Evolutionary conservation across 2,888 invertebrate species (phyloP), one percentile per base, ranked within the genome.

Genomic region (Agrochola macilenta): DNA sequence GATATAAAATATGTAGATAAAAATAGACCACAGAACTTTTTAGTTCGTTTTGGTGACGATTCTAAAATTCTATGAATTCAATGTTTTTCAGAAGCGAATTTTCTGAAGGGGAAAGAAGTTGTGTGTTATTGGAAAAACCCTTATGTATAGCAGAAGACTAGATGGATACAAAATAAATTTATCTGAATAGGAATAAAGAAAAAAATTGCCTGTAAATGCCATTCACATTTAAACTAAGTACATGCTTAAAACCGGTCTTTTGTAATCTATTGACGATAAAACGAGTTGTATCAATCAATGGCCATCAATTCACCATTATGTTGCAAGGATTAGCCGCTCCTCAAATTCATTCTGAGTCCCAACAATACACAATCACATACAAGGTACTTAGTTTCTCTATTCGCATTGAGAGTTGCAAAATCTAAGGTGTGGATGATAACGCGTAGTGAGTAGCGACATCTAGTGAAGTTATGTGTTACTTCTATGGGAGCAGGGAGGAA

Each of bases 281-380:
- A 68, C 81, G 76, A 79, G 58, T 49, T 70, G 77, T 75, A 85
- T 75, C 80, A 65, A 79, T 81, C 80, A 83, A 87, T 83, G 71
- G 73, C 49, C n/a, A 61, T 46, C 61, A 73, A 75, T 78, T 77
- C 70, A 82, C 60, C 71, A 87, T 87, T 88, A 81, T 88, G 79
- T 79, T 74, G 79, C 70, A 78, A 82, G 88, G 88, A 85, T 88
- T 83, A 85, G 72, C 88, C 88, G 75, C 89, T 85, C 88, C 88
- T 89, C 73, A 76, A 68, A 68, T 86, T 87, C 79, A 88, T 87
- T 89, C 75, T 69, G 83, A 69, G 61, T 66, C 65, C 57, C 69
- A 69, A 88, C 89, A 89, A 88, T 86, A 64, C 60, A 84, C 81
- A 88, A 83, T 89, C 43, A 69, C 78, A 70, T 63, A 69, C 66